Conservation (phyloP, 2,797 vertebrate genomes). For the Danionella dracula region DNA sequence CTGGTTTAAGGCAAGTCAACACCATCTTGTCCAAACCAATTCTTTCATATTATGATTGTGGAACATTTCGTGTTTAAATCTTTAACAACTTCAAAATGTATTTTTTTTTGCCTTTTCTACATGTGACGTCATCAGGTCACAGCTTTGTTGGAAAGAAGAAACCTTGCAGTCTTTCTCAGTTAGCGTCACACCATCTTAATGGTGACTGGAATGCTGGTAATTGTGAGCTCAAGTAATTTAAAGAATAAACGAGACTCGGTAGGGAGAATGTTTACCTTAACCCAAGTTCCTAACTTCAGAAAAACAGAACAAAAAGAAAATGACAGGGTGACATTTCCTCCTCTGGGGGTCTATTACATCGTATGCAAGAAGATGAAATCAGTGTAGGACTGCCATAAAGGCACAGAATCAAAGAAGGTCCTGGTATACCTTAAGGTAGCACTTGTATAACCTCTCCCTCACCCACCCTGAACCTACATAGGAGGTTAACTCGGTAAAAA, state of each 20-base stretch:
- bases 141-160: constrained; percentile 9
- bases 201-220: constrained; percentile 24
- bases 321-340: no score
- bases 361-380: no score
- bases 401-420: no score
- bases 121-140: constrained; percentile 54
- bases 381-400: no score
- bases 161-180: constrained; percentile 42
- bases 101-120: constrained; percentile 54
- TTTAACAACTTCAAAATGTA: background rate
- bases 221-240: constrained; percentile 16
- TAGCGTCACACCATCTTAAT: constrained; percentile 43
- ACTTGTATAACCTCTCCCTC: no score
- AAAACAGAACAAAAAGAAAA: no score
- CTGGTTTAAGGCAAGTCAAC: background rate
- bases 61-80: background rate
- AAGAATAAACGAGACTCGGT: constrained; percentile 13
- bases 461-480: no score
- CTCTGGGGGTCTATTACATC: no score
- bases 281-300: no score
- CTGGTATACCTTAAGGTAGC: no score
- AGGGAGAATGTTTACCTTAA: constrained; percentile 6
- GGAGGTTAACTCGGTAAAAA: no score
- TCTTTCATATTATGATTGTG: constrained; percentile 15
- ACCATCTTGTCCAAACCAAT: constrained; percentile 16